These are phyloP conservation scores for Pipistrellus kuhlii DNA, from an alignment of 2,797 vertebrate genomes.

Conservation along the genomic window DNA sequence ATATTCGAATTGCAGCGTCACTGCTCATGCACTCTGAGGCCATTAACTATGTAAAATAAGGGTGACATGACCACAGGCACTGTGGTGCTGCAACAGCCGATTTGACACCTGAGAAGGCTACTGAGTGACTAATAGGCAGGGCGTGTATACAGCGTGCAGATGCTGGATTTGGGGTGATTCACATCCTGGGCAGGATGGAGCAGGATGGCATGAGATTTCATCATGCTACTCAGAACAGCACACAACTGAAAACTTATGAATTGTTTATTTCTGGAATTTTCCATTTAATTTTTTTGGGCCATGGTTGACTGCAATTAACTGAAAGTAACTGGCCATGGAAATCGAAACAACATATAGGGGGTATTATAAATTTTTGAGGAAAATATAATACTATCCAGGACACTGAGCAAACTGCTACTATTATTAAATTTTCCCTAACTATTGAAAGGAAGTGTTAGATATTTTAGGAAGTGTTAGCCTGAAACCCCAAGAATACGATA, in stretches of 20 bases:
- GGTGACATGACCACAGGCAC: neutral
- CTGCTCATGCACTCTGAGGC: neutral
- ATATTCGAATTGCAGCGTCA: neutral
- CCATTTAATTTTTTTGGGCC: neutral
- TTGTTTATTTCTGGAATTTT: neutral
- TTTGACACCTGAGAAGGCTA: neutral
- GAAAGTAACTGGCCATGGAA: neutral
- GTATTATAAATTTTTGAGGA: neutral
- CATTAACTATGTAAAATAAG: neutral
- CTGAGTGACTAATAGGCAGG: neutral
- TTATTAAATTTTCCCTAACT: slow-evolving; percentile 12
- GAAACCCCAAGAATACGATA: neutral
- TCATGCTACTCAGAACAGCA: neutral
- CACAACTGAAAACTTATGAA: neutral
- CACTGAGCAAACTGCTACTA: neutral
- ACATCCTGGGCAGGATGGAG: neutral
- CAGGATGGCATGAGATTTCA: neutral
- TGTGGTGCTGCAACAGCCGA: neutral
- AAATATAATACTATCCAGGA: neutral
- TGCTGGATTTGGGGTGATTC: neutral
- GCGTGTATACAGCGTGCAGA: neutral
- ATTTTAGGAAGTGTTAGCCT: slow-evolving; percentile 16
- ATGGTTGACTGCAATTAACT: neutral
- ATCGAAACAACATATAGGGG: neutral
- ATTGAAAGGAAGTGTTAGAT: neutral